Base-by-base conservation (phyloP, 1,140 invertebrate genomes). In the Platyura marginata region DNA sequence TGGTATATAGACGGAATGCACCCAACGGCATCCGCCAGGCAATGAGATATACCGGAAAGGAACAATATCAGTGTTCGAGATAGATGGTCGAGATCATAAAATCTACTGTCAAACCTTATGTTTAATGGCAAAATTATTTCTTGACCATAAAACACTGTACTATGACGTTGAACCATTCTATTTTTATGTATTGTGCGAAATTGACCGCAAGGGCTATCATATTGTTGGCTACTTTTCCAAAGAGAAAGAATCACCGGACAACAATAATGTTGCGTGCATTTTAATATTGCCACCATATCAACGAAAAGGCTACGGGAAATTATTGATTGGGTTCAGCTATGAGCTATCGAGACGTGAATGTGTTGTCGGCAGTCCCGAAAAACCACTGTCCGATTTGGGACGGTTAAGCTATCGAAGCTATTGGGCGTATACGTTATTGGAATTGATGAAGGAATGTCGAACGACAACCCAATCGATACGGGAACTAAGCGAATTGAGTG, bases 141-240 rank as follows among this genome's bases (percentile, higher is more conserved):
- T 97, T 36, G 93, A 97, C 60, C 92, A 97, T 55, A 98, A 97
- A 71, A 96, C 90, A 0, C 65, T 97, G 1, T 97, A 95, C 61
- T 97, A 94, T 67, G 93, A 97, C 63, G 92, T 97, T 33, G 91
- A 96, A 57, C 91, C 92, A 10, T 98, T 98, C 66, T 64, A 94
- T 29, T 98, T 97, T 64, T 98, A 97, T 57, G 83, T 96, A 48
- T 66, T 97, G 3, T 94, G 89, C 62, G 91, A 95, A 68, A 86
- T 92, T 20, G 91, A 97, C 52, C 82, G 87, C 59, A 75, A 90
- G 47, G 93, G 91, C 23, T 84, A 87, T 16, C 92, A 97, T 67
- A 68, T 98, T 49, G 93, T 98, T 46, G 95, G 95, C 19, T 98
- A 98, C 63, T 98, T 98, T 66, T 97, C 92, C 18, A 98, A 98